Evolutionary conservation across 2,113 vertebrate genomes (phyloP).

Genomic region (Machaerirhynchus nigripectus): DNA sequence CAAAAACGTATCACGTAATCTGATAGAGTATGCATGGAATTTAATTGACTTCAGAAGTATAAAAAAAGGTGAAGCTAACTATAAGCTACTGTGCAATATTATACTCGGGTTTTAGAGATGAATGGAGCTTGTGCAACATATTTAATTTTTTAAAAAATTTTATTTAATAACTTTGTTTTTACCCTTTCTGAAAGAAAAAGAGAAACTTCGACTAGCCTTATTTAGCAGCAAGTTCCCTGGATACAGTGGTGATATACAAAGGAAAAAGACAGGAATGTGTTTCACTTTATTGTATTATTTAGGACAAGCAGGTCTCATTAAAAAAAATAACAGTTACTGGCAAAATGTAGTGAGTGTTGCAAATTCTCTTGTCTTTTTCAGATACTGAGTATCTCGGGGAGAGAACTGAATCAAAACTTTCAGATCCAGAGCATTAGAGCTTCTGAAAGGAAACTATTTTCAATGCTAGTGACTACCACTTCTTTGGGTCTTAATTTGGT

Average conservation of each 20-base stretch:
- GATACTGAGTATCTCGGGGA: neutral
- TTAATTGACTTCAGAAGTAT: neutral
- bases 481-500: neutral
- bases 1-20: neutral
- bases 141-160: neutral
- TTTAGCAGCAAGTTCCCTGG: neutral
- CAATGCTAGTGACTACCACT: neutral
- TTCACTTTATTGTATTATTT: neutral
- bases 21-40: neutral
- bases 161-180: neutral
- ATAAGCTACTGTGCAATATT: neutral
- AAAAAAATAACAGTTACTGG: neutral
- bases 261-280: neutral
- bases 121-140: rapidly evolving
- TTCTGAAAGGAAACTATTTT: neutral
- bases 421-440: neutral
- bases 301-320: neutral
- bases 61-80: neutral
- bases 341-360: neutral
- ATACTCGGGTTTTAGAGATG: neutral
- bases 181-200: neutral
- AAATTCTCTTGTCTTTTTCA: neutral
- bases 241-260: neutral
- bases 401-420: neutral
- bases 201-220: neutral